Evolutionary conservation across 1,140 invertebrate genomes (phyloP), one percentile per base, ranked within the genome.

Genomic region (honey bee (Apis mellifera)): DNA sequence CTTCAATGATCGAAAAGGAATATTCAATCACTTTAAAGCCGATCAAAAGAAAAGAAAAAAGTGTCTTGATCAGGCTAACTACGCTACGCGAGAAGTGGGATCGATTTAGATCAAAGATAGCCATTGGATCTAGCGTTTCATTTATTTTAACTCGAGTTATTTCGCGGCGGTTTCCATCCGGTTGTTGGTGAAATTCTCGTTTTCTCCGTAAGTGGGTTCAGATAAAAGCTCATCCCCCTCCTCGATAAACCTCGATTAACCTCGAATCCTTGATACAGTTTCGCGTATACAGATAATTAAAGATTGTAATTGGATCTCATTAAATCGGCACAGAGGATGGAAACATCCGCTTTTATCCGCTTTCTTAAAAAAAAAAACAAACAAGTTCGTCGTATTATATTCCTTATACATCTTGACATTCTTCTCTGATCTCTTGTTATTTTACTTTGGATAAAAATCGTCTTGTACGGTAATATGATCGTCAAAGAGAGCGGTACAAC

Each of bases 141-240:
- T 55, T 82, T 82, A 82, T 60, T 77, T 70, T 48, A 77, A 60
- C 32, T 55, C 23, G 21, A 77, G 65, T 59, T 68, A 32, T 48
- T 48, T 9, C 55, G 17, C 17, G 15, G 50, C 48, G 17, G 52
- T 77, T n/a, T 50, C 76, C 69, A 74, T 66, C 78, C 59, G 17
- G 52, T 72, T 66, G 23, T 54, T 75, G 26, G 55, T 26, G 74
- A 78, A 70, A 70, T 69, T 82, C 74, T n/a, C 74, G 65, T 48
- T 70, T 70, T 59, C 9, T n/a, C 42, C n/a, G 54, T 59, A 76
- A 57, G 59, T 75, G 59, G 62, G 50, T 52, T 42, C 65, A 48
- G 54, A 69, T 55, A 54, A 55, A 70, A 54, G 32, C 17, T 55
- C 12, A 19, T 13, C 26, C 4, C 42, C n/a, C n/a, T n/a, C n/a